These are phyloP conservation scores for Hydraecia micacea DNA, from an alignment of 2,888 invertebrate genomes.

Conservation along the genomic window DNA sequence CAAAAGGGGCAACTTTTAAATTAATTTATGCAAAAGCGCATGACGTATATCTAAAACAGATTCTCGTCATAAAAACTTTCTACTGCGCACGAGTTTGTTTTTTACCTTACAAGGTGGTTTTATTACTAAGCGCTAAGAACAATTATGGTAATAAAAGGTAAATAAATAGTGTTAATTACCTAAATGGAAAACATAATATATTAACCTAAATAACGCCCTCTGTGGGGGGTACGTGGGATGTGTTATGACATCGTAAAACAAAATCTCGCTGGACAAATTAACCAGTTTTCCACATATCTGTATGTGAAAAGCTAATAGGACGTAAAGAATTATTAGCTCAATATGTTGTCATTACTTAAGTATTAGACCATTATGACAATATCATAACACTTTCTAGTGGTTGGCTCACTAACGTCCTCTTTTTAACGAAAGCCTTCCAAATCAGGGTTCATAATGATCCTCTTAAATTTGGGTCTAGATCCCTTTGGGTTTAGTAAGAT, in stretches of 20 bases:
- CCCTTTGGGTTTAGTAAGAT: too few relatives aligned
- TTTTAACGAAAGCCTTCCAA: background rate
- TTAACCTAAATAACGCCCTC: background rate
- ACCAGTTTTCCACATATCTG: background rate
- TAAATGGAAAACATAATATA: background rate
- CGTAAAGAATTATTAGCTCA: background rate
- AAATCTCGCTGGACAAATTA: background rate
- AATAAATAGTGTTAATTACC: background rate
- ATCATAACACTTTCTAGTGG: background rate
- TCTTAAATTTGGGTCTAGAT: background rate
- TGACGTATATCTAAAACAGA: background rate
- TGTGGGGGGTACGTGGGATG: too few relatives aligned
- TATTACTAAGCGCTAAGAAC: background rate
- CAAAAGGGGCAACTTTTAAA: background rate
- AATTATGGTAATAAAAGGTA: background rate
- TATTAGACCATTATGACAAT: background rate
- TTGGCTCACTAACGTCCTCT: background rate
- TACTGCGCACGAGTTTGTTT: background rate
- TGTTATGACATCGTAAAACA: background rate
- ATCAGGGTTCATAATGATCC: background rate
- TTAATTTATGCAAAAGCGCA: background rate
- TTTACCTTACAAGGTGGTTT: background rate
- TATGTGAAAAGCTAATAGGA: background rate
- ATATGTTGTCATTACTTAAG: background rate
- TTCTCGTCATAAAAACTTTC: background rate